phyloP scores from a whole-genome alignment of 2,797 vertebrate species.

The Kryptopterus vitreolus region DNA sequence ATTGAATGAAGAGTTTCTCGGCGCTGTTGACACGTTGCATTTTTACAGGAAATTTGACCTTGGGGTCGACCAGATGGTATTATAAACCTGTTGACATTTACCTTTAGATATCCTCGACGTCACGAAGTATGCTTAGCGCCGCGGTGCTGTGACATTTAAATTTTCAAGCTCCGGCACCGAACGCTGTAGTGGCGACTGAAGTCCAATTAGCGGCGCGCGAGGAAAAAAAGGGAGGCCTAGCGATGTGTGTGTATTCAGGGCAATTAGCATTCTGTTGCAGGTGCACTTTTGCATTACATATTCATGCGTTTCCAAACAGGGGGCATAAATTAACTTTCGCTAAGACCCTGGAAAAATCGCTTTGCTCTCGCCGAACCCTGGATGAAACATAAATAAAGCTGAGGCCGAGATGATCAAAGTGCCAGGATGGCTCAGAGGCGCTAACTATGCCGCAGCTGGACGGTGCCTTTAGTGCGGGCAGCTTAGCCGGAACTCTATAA shows the following conservation, averaged over 20 bases:
- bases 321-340: slow-evolving; percentile 81
- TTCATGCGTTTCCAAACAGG: slow-evolving; percentile 75
- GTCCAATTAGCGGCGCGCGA: slow-evolving; percentile 71
- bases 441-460: slow-evolving; percentile 31
- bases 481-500: slow-evolving; percentile 30
- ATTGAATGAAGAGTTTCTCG: not conserved
- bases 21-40: not conserved
- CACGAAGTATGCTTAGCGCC: not conserved
- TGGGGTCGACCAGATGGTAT: slow-evolving; percentile 13
- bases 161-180: slow-evolving; percentile 53
- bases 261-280: slow-evolving; percentile 79
- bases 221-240: slow-evolving; percentile 63
- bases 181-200: slow-evolving; percentile 61
- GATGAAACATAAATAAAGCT: slow-evolving; percentile 15
- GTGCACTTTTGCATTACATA: slow-evolving; percentile 73
- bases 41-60: slow-evolving; percentile 11
- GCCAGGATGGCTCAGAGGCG: slow-evolving; percentile 5
- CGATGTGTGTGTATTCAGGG: slow-evolving; percentile 41
- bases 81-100: slow-evolving; percentile 29
- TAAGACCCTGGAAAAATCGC: slow-evolving; percentile 53
- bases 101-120: not conserved
- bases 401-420: slow-evolving; percentile 10
- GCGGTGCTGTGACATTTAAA: slow-evolving; percentile 53
- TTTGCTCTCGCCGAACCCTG: slow-evolving; percentile 12
- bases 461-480: slow-evolving; percentile 10